Percentiles rank a stretch among this genome's conserved stretches.
Conservation (phyloP, 2,888 invertebrate species). For the Luperina testacea region DNA sequence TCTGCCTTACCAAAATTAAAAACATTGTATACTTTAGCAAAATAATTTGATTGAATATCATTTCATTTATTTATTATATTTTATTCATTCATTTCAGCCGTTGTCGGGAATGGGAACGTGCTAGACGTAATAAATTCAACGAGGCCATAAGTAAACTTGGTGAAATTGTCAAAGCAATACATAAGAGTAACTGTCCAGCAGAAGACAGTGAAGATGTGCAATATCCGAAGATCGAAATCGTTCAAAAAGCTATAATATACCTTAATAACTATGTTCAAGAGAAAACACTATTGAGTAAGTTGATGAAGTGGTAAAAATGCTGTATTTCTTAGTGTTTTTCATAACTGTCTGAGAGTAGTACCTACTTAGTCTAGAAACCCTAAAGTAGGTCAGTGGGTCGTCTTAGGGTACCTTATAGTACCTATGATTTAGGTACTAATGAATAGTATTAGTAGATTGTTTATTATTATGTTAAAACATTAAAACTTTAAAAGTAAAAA, state of each 20-base stretch:
- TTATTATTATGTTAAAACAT: too few species aligned
- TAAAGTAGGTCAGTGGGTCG: too few species aligned
- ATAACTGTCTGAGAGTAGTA: neutral
- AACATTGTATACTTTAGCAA: slow-evolving; percentile 29
- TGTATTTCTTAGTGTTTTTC: neutral
- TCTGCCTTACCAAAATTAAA: neutral
- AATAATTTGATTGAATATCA: neutral
- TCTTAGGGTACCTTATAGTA: neutral
- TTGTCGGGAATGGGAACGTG: slow-evolving; percentile 93
- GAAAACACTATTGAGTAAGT: slow-evolving; percentile 85
- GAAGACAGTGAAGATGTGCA: slow-evolving; percentile 80
- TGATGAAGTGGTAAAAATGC: slow-evolving; percentile 11
- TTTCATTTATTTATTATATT: neutral
- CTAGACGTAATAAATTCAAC: slow-evolving; percentile 92
- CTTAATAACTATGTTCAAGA: slow-evolving; percentile 79
- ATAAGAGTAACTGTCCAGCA: slow-evolving; percentile 71
- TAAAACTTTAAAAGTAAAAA: too few species aligned
- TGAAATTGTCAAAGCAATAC: slow-evolving; percentile 80
- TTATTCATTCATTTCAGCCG: slow-evolving; percentile 84
- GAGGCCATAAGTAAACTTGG: slow-evolving; percentile 84
- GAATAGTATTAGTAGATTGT: neutral
- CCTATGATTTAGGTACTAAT: neutral
- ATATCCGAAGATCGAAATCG: slow-evolving; percentile 85
- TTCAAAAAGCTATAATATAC: slow-evolving; percentile 84
- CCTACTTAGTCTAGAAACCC: neutral